phyloP scores from a whole-genome alignment of 2,888 invertebrate species.

The Incurvaria masculella region DNA sequence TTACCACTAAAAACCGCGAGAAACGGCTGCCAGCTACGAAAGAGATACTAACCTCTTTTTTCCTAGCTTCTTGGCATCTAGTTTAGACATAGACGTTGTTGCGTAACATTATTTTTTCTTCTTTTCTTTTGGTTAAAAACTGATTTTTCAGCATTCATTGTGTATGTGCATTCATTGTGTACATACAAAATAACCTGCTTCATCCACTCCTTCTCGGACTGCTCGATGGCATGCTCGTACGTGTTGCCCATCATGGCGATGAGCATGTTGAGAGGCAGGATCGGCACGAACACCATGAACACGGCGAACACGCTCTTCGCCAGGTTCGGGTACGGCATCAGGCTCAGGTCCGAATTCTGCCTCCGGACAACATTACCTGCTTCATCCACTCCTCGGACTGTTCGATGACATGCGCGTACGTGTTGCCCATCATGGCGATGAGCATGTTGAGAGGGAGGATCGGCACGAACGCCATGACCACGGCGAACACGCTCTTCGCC shows the following conservation, averaged over 20 bases:
- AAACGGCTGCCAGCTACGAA: too few relatives aligned
- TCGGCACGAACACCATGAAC: slow-evolving; percentile 91
- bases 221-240: slow-evolving; percentile 86
- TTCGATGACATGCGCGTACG: slow-evolving; percentile 96
- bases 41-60: too few relatives aligned
- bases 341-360: slow-evolving; percentile 80
- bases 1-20: too few relatives aligned
- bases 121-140: too few relatives aligned
- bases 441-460: slow-evolving; percentile 94
- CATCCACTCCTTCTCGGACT: slow-evolving; percentile 92
- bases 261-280: slow-evolving; percentile 81
- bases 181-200: slow-evolving; percentile 72
- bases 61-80: too few relatives aligned
- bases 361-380: slow-evolving; percentile 67
- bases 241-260: slow-evolving; percentile 98
- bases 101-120: too few relatives aligned
- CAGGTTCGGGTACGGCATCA: slow-evolving; percentile 73
- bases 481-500: slow-evolving; percentile 93
- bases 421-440: slow-evolving; percentile 99
- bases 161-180: too few relatives aligned
- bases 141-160: too few relatives aligned
- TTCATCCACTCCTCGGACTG: slow-evolving; percentile 99
- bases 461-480: slow-evolving; percentile 98
- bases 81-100: too few relatives aligned
- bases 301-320: slow-evolving; percentile 86